Evolutionary conservation across 2,797 vertebrate species (phyloP).

Genomic region (Melanotaenia parkinsoni): DNA sequence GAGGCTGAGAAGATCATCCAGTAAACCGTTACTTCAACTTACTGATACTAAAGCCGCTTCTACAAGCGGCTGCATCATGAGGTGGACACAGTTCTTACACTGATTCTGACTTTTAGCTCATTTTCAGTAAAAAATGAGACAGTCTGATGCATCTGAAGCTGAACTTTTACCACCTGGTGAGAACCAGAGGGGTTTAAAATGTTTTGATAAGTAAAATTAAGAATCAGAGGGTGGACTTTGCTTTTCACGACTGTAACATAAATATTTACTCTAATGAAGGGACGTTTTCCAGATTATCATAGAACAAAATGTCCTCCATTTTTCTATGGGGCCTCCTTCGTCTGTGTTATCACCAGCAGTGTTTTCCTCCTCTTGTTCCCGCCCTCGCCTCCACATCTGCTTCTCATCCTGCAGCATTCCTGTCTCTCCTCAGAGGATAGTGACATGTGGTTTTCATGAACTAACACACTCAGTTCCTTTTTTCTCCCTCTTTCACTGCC

Average conservation of each 20-base stretch:
- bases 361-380: neutral
- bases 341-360: neutral
- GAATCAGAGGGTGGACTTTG: neutral
- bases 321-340: neutral
- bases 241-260: neutral
- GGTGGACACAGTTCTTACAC: too few relatives aligned
- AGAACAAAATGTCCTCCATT: constrained; percentile 21
- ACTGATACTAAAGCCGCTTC: too few relatives aligned
- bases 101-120: too few relatives aligned
- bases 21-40: too few relatives aligned
- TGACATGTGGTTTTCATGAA: constrained; percentile 72
- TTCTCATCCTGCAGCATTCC: constrained; percentile 64
- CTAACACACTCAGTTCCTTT: constrained; percentile 24
- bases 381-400: constrained; percentile 57
- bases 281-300: neutral
- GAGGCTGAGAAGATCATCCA: too few relatives aligned
- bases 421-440: constrained; percentile 52
- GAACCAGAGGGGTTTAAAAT: too few relatives aligned
- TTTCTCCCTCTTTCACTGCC: constrained; percentile 7
- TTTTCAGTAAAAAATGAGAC: too few relatives aligned
- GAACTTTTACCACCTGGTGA: too few relatives aligned
- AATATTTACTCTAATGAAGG: neutral
- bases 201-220: too few relatives aligned
- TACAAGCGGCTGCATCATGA: too few relatives aligned
- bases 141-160: too few relatives aligned